A percentile compares a stretch with the other conserved stretches of the same genome.
These are phyloP conservation scores for Chymomyza amoena DNA, from an alignment of 2,888 invertebrate genomes.

Conservation along the genomic window DNA sequence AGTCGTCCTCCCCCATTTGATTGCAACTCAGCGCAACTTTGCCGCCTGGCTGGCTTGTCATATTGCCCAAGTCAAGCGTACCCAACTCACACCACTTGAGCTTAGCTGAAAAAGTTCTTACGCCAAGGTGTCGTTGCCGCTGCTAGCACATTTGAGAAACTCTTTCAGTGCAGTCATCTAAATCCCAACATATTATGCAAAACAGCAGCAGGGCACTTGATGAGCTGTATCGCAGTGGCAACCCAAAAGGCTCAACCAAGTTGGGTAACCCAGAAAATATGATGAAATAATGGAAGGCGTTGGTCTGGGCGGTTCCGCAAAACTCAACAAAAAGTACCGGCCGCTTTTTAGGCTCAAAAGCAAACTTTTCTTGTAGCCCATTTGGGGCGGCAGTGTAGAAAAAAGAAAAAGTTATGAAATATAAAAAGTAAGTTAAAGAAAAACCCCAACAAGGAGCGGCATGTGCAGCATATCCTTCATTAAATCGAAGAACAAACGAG, in stretches of 20 bases:
- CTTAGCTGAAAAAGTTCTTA: background rate
- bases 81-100: background rate
- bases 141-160: background rate
- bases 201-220: conserved; percentile 47
- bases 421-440: conserved; percentile 38
- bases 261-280: conserved; percentile 35
- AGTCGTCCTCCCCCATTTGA: background rate
- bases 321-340: conserved; percentile 12
- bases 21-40: background rate
- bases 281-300: conserved; percentile 50
- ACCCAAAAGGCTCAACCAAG: conserved; percentile 32
- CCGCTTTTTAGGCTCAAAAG: conserved; percentile 52
- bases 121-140: background rate
- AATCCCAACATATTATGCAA: conserved; percentile 48
- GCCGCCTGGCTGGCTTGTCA: background rate
- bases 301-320: background rate
- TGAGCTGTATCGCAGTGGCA: conserved; percentile 28
- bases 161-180: background rate
- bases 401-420: conserved; percentile 48
- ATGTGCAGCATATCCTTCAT: conserved; percentile 68
- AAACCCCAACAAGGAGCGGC: conserved; percentile 20
- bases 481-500: conserved; percentile 73
- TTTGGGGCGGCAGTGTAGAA: conserved; percentile 33
- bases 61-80: background rate
- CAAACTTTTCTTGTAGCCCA: conserved; percentile 57